A percentile compares a stretch with the other conserved stretches of the same genome.
These are phyloP conservation scores for Tachina lurida DNA, from an alignment of 2,888 invertebrate species.

Conservation along the genomic window DNA sequence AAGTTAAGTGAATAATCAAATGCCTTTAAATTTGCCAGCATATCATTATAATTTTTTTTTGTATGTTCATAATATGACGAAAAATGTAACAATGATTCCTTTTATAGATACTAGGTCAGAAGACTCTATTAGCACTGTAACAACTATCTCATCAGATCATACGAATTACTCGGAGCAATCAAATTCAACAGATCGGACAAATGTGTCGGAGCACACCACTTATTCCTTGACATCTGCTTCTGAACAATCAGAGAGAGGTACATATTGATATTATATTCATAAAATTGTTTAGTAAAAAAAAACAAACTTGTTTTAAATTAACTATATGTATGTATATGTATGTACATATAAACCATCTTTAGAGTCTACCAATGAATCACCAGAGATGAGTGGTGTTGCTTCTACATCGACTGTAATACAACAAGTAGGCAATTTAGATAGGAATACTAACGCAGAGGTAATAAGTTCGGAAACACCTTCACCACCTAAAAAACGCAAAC, in stretches of 20 bases:
- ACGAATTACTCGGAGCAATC: constrained; percentile 44
- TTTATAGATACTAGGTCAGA: constrained; percentile 46
- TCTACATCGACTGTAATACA: constrained; percentile 3
- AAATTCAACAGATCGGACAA: constrained; percentile 28
- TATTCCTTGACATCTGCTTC: constrained; percentile 21
- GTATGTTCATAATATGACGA: not conserved
- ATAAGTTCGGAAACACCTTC: constrained; percentile 74
- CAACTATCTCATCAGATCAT: constrained; percentile 36
- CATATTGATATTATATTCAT: too few relatives aligned
- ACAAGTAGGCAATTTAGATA: not conserved
- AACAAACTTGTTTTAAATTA: not conserved
- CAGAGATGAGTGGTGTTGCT: not conserved
- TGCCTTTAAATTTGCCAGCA: too few relatives aligned
- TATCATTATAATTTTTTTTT: not conserved
- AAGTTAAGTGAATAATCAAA: too few relatives aligned
- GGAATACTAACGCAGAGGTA: constrained; percentile 33
- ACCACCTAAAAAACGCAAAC: constrained; percentile 80
- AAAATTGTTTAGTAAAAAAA: not conserved
- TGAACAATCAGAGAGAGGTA: constrained; percentile 46
- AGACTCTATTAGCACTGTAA: constrained; percentile 28
- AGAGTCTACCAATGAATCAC: constrained; percentile 2
- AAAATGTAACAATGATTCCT: not conserved
- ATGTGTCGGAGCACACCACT: constrained; percentile 28
- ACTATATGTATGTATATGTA: not conserved
- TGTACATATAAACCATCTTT: not conserved